Evolutionary conservation across 2,113 vertebrate species (phyloP).

Genomic region (Limanda limanda): DNA sequence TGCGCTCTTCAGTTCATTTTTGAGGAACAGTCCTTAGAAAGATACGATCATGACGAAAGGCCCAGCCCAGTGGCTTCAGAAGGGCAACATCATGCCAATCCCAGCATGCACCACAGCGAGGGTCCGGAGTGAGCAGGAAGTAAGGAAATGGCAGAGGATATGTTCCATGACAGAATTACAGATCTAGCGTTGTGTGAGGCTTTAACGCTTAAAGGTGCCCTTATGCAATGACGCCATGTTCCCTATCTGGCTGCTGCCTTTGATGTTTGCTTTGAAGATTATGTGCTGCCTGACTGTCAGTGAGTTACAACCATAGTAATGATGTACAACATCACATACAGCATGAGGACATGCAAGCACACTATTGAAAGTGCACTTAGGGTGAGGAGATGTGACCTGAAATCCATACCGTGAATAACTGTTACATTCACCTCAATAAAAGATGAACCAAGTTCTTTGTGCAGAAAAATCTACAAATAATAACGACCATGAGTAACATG

Average conservation of each 20-base stretch:
- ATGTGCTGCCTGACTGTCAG: constrained; percentile 41
- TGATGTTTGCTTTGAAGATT: constrained; percentile 73
- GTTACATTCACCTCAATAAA: neutral
- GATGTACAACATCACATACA: constrained; percentile 40
- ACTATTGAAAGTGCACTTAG: neutral
- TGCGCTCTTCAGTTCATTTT: constrained; percentile 65
- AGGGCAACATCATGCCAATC: constrained; percentile 53
- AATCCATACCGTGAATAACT: neutral
- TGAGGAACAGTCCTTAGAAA: constrained; percentile 66
- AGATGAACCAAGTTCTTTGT: neutral
- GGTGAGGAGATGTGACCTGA: neutral
- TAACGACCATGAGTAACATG: neutral
- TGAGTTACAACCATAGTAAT: constrained; percentile 29
- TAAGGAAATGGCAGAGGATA: constrained; percentile 54
- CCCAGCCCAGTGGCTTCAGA: constrained; percentile 61
- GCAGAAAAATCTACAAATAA: neutral
- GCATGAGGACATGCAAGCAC: neutral
- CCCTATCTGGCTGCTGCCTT: constrained; percentile 52
- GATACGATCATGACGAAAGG: constrained; percentile 67
- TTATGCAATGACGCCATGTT: constrained; percentile 54
- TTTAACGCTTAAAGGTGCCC: constrained; percentile 70
- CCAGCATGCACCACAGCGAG: constrained; percentile 35
- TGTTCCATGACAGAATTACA: constrained; percentile 70
- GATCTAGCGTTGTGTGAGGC: constrained; percentile 48
- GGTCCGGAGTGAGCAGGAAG: constrained; percentile 41